Conservation (phyloP, 2,797 vertebrate genomes). For the Simalia tracyae region DNA sequence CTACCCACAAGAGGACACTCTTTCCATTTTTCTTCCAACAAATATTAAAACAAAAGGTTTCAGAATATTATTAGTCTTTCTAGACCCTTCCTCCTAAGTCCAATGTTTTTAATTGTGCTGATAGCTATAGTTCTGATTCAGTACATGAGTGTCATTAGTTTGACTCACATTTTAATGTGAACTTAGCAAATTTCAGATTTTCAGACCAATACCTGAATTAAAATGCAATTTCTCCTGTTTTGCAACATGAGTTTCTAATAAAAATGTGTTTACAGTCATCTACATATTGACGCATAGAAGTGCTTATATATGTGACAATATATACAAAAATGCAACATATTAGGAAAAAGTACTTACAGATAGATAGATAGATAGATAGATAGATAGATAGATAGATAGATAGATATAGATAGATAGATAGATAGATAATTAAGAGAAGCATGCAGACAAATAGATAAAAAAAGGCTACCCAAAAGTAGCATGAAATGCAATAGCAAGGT, state of each 20-base stretch:
- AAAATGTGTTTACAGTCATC: background rate
- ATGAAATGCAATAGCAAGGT: background rate
- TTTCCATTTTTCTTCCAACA: slow-evolving; percentile 58
- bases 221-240: background rate
- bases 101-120: background rate
- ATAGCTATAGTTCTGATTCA: background rate
- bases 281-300: background rate
- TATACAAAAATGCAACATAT: background rate
- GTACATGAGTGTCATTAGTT: background rate
- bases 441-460: background rate
- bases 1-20: slow-evolving; percentile 70
- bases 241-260: background rate
- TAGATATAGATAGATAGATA: too few species aligned
- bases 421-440: background rate
- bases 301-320: background rate
- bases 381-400: too few species aligned
- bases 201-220: background rate
- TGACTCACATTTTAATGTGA: background rate
- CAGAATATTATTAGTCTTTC: slow-evolving; percentile 24
- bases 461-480: background rate
- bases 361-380: too few species aligned
- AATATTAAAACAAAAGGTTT: background rate
- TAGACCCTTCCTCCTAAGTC: too few species aligned
- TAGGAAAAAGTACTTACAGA: background rate
- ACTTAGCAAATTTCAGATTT: background rate